Evolutionary conservation across 2,113 vertebrate species (phyloP), one percentile per base, ranked within the genome.

Genomic region (Nesoenas mayeri): DNA sequence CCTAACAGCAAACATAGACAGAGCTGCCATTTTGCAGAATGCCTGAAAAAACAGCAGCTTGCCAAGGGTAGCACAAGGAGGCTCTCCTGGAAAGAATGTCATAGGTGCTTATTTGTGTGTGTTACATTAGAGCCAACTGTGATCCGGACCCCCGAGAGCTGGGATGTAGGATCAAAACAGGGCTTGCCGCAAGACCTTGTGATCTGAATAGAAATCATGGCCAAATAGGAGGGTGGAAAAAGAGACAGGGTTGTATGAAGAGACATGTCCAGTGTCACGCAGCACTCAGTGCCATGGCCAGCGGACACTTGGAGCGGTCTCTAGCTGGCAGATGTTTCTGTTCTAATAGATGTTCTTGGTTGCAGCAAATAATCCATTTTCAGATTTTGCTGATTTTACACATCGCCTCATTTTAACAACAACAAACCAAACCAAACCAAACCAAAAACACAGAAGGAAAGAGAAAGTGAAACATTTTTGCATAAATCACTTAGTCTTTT

Each of bases 131-230:
- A 62, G 73, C 38, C 70, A 34, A 15, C 40, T 44, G 71, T 64
- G 61, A 79, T 85, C 73, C 6, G 1, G 67, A 17, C 50, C 54
- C 83, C 4, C 0, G 29, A 54, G 85, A 91, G 48, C 38, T 3
- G 2, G 38, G 69, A 74, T 62, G 21, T n/a, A 5, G 70, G 79
- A 85, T 91, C 17, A 88, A 86, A 74, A 4, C 13, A 14, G 57
- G 82, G 72, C 85, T 93, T 93, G 85, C 96, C 0, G 40, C 85
- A 91, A 40, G 62, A 22, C 53, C 70, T 53, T 94, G 92, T 97
- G 90, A 91, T 90, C 34, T 38, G 88, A 92, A 81, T 91, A 81
- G 90, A 87, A 95, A 94, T 85, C 61, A 11, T 25, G 57, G 84
- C 57, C 80, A 38, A 95, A 70, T 1, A 70, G 53, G 65, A 82